phyloP scores from a whole-genome alignment of 2,797 vertebrate species.

The Stomatorhinus walkeri region DNA sequence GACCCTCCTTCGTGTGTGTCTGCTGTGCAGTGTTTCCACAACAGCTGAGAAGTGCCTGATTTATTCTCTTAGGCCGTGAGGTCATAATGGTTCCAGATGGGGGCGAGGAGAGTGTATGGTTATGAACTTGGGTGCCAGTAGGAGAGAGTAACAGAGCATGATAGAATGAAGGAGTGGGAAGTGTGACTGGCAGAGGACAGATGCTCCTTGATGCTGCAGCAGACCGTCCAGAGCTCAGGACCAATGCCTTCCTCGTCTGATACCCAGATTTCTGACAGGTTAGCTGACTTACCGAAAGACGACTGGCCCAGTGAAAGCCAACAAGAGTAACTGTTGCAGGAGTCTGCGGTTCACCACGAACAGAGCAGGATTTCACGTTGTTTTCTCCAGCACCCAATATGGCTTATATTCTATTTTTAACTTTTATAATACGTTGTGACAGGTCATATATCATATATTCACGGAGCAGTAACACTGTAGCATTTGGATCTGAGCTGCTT shows the following conservation, averaged over 20 bases:
- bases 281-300: neutral
- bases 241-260: neutral
- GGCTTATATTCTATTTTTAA: slow-evolving; percentile 3
- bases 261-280: slow-evolving; percentile 7
- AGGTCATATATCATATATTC: slow-evolving; percentile 4
- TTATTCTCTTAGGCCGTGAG: neutral
- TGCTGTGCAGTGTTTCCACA: neutral
- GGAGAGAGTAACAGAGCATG: neutral
- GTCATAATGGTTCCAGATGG: neutral
- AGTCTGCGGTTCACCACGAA: neutral
- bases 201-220: neutral
- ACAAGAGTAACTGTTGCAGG: neutral
- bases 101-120: neutral
- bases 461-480: neutral
- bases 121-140: slow-evolving; percentile 2
- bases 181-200: neutral
- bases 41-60: neutral
- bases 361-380: neutral
- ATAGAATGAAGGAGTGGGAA: neutral
- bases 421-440: slow-evolving; percentile 3
- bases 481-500: neutral
- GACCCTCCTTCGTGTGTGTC: neutral
- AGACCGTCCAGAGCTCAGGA: neutral
- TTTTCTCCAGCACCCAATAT: neutral
- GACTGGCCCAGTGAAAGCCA: neutral